A percentile compares a stretch with the other conserved stretches of the same genome.
phyloP scores from a whole-genome alignment of 2,888 invertebrate species.

The Ryuthela nishihirai region DNA sequence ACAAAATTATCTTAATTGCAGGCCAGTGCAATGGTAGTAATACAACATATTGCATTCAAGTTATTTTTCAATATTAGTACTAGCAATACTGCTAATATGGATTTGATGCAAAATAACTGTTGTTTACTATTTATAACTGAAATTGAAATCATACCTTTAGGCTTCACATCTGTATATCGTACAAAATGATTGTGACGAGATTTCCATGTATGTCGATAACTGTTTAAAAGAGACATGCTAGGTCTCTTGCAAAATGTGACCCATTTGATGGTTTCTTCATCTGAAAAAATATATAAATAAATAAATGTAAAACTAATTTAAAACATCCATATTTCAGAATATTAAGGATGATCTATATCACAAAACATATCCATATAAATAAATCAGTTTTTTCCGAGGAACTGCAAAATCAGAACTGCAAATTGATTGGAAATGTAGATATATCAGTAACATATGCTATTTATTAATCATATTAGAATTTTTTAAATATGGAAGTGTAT shows the following conservation, averaged over 20 bases:
- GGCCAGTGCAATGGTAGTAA: too few relatives aligned
- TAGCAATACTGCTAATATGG: too few relatives aligned
- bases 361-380: background rate
- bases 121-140: background rate
- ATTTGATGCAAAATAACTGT: too few relatives aligned
- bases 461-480: too few relatives aligned
- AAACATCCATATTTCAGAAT: background rate
- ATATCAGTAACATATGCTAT: too few relatives aligned
- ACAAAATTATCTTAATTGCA: too few relatives aligned
- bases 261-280: conserved; percentile 52
- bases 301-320: background rate
- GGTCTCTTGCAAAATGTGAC: conserved; percentile 43
- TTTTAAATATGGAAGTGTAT: too few relatives aligned
- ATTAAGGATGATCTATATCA: background rate
- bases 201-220: conserved; percentile 67
- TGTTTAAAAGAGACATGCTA: conserved; percentile 55
- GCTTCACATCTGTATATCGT: conserved; percentile 75
- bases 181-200: conserved; percentile 70
- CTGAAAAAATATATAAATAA: conserved; percentile 37
- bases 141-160: conserved; percentile 54
- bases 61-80: too few relatives aligned
- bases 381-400: too few relatives aligned
- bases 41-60: too few relatives aligned
- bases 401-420: too few relatives aligned
- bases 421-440: too few relatives aligned